phyloP scores from a whole-genome alignment of 2,113 vertebrate genomes.

The Bothrops jararaca region DNA sequence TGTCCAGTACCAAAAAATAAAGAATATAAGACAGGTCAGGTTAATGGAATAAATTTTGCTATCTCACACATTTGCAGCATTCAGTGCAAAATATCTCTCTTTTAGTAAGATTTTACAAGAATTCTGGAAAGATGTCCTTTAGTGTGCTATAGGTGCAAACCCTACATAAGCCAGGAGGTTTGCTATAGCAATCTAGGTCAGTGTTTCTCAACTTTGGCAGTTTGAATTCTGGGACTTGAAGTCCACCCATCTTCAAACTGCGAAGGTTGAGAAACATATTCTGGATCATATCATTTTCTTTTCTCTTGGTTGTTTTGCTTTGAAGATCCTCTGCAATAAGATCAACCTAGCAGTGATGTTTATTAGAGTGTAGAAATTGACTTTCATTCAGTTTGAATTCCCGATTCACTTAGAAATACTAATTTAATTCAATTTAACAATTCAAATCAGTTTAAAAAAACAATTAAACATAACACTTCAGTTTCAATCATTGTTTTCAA shows the following conservation, averaged over 20 bases:
- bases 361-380: background rate
- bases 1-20: background rate
- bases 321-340: background rate
- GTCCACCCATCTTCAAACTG: too few species aligned
- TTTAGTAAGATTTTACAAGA: background rate
- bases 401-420: background rate
- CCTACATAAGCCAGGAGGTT: background rate
- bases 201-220: background rate
- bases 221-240: too few species aligned
- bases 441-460: background rate
- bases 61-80: background rate
- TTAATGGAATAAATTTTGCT: background rate
- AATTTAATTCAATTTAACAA: background rate
- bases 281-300: background rate
- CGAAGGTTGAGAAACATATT: background rate
- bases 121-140: background rate
- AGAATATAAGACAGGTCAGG: background rate
- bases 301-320: background rate
- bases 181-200: background rate
- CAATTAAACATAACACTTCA: background rate
- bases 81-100: background rate
- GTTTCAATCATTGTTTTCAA: background rate
- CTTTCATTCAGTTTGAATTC: background rate
- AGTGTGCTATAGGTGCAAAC: background rate
- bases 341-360: background rate